phyloP scores from a whole-genome alignment of 1,140 invertebrate species.

The Leptinotarsa defecta region DNA sequence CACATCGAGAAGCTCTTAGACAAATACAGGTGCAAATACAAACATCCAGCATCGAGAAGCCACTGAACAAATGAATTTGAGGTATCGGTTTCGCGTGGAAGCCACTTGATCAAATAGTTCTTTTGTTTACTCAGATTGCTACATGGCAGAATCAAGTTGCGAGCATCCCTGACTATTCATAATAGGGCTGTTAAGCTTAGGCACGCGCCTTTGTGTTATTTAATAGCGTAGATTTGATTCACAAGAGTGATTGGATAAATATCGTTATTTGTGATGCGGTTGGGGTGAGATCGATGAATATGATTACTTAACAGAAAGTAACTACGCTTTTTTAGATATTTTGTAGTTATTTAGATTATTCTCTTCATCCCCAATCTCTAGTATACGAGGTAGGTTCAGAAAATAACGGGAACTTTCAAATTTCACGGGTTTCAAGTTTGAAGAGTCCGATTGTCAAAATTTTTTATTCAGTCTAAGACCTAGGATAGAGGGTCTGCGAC shows the following conservation, averaged over 20 bases:
- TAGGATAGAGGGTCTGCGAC: too few relatives aligned
- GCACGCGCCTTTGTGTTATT: conserved; percentile 38
- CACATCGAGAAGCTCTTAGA: conserved; percentile 25
- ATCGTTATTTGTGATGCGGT: conserved; percentile 13
- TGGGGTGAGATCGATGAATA: background rate
- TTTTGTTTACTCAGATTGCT: conserved; percentile 35
- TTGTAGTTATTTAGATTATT: too few relatives aligned
- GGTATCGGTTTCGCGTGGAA: conserved; percentile 20
- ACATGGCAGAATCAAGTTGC: conserved; percentile 9
- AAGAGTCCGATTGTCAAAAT: too few relatives aligned
- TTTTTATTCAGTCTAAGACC: too few relatives aligned
- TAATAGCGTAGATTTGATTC: conserved; percentile 35
- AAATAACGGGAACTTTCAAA: too few relatives aligned
- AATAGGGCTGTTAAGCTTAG: conserved; percentile 23
- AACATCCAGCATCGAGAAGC: conserved; percentile 11
- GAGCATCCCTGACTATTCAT: conserved; percentile 15
- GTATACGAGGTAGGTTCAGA: too few relatives aligned
- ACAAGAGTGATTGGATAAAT: conserved; percentile 22
- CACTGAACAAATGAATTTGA: conserved; percentile 10
- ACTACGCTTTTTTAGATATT: too few relatives aligned
- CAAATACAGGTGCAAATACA: conserved; percentile 39
- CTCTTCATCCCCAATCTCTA: too few relatives aligned
- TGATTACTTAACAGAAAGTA: too few relatives aligned
- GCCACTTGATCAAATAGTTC: conserved; percentile 38
- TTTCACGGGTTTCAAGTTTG: too few relatives aligned